phyloP scores from a whole-genome alignment of 2,113 vertebrate species.

The Crotalus tigris region DNA sequence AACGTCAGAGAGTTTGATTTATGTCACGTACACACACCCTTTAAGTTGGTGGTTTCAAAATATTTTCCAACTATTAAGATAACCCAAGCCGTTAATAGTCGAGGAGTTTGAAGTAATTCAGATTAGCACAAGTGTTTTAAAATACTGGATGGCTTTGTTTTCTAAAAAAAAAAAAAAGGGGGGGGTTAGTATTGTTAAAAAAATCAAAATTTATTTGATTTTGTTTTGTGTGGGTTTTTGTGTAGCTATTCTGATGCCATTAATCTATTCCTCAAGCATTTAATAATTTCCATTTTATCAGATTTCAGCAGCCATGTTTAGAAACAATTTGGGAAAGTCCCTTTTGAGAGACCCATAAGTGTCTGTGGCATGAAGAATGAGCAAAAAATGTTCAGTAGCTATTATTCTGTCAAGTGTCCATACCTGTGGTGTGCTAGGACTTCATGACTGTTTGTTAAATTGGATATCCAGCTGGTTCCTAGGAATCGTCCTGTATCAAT shows the following conservation, averaged over 20 bases:
- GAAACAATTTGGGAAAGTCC: not conserved
- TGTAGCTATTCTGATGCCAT: not conserved
- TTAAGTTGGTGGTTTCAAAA: not conserved
- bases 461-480: not conserved
- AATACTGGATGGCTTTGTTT: not conserved
- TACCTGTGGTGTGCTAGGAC: not conserved
- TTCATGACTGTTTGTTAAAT: not conserved
- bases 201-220: not conserved
- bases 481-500: not conserved
- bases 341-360: not conserved
- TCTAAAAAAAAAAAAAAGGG: not conserved
- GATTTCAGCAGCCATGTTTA: not conserved
- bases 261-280: not conserved
- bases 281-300: not conserved
- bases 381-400: not conserved
- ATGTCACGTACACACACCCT: not conserved
- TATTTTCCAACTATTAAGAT: not conserved
- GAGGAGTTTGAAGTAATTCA: not conserved
- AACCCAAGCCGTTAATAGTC: not conserved
- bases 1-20: not conserved
- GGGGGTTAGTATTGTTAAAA: not conserved
- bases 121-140: not conserved
- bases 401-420: not conserved
- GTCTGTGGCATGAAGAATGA: not conserved
- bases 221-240: not conserved